A percentile compares a stretch with the other conserved stretches of the same genome.
Conservation (phyloP, 1,140 invertebrate species). For the Alviniconcha marisindica region DNA sequence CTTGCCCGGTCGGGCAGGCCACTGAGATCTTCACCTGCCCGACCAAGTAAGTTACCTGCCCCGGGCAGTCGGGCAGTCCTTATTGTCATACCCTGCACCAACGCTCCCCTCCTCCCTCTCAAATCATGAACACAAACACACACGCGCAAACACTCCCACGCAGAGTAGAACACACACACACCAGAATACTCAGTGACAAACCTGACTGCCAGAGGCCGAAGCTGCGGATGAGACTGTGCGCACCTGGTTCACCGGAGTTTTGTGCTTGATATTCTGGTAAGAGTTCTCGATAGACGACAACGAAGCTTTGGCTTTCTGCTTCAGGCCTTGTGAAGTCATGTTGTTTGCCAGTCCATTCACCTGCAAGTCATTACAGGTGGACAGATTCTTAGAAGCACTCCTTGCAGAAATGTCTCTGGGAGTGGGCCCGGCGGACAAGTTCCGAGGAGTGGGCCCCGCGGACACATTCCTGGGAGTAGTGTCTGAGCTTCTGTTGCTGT, state of each 20-base stretch:
- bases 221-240: conserved; percentile 37
- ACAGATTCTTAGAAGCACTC: conserved; percentile 12
- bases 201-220: conserved; percentile 38
- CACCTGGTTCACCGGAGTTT: conserved; percentile 74
- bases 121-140: not conserved
- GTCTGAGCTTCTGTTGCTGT: conserved; percentile 41
- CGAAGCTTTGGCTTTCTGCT: conserved; percentile 66
- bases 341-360: conserved; percentile 70
- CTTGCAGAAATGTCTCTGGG: not conserved
- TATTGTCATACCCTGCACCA: too few relatives aligned
- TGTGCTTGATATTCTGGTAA: conserved; percentile 75
- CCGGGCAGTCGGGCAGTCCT: too few relatives aligned
- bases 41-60: too few relatives aligned
- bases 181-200: too few relatives aligned
- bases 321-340: conserved; percentile 67
- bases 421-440: not conserved
- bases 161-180: too few relatives aligned
- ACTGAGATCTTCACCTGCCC: too few relatives aligned
- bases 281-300: conserved; percentile 73
- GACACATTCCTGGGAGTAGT: conserved; percentile 31
- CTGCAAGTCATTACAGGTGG: conserved; percentile 3
- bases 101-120: too few relatives aligned
- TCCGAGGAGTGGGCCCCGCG: not conserved
- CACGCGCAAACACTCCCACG: not conserved
- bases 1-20: too few relatives aligned